Conservation (phyloP, 2,888 invertebrate genomes). For the Harpagoxenus sublaevis region DNA sequence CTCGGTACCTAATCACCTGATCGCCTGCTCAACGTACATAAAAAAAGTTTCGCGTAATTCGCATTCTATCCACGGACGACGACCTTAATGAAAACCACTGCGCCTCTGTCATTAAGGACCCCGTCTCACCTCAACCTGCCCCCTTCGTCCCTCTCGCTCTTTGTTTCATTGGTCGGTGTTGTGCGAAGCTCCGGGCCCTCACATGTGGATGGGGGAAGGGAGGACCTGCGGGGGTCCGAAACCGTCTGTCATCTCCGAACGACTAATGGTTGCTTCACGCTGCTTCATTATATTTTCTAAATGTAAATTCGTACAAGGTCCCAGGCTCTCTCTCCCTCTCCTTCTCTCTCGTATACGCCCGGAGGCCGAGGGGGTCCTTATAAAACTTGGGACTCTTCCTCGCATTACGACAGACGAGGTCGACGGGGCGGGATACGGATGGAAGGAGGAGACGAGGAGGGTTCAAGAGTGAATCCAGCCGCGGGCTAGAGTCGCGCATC, state of each 20-base stretch:
- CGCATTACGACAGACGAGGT: slow-evolving; percentile 59
- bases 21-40: slow-evolving; percentile 29
- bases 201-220: slow-evolving; percentile 68
- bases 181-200: slow-evolving; percentile 61
- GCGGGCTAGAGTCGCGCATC: slow-evolving; percentile 81
- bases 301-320: slow-evolving; percentile 86
- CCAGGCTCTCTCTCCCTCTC: slow-evolving; percentile 65
- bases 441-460: slow-evolving; percentile 35
- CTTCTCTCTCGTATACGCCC: slow-evolving; percentile 74
- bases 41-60: slow-evolving; percentile 46
- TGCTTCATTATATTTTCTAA: slow-evolving; percentile 86
- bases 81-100: slow-evolving; percentile 78
- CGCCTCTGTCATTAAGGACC: slow-evolving; percentile 78
- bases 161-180: slow-evolving; percentile 81
- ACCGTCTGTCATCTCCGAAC: slow-evolving; percentile 86
- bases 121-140: slow-evolving; percentile 49
- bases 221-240: slow-evolving; percentile 86
- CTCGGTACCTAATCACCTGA: slow-evolving; percentile 39
- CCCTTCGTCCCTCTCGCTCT: slow-evolving; percentile 67
- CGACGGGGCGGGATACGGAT: slow-evolving; percentile 46
- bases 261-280: slow-evolving; percentile 86
- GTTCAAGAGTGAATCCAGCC: slow-evolving; percentile 68
- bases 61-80: slow-evolving; percentile 52
- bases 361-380: slow-evolving; percentile 80
- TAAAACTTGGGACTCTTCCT: slow-evolving; percentile 79